phyloP scores from a whole-genome alignment of 1,140 invertebrate species.

The Coptotermes formosanus region DNA sequence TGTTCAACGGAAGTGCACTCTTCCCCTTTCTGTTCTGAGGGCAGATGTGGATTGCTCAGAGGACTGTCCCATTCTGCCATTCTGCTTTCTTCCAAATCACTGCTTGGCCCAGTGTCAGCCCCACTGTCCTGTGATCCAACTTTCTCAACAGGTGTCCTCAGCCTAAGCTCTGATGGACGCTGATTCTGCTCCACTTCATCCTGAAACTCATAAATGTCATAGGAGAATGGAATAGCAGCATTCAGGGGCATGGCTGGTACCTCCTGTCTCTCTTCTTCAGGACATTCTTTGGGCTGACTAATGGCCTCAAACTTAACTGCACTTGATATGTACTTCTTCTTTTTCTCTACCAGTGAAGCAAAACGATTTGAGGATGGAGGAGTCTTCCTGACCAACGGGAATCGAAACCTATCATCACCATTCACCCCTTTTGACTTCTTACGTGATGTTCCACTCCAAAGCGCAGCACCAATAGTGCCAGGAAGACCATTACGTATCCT shows the following conservation, averaged over 20 bases:
- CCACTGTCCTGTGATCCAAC: neutral
- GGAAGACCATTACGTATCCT: neutral
- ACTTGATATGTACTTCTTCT: neutral
- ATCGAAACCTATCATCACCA: neutral
- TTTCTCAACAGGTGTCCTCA: neutral
- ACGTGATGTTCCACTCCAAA: neutral
- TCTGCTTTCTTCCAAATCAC: neutral
- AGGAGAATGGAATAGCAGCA: neutral
- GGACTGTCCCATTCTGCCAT: neutral
- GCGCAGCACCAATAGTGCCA: neutral
- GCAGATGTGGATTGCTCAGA: neutral
- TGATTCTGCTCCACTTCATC: conserved; percentile 16
- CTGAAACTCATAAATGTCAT: conserved; percentile 24
- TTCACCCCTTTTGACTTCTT: neutral
- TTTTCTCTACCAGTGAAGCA: conserved; percentile 25
- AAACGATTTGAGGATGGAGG: neutral
- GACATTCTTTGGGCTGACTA: neutral
- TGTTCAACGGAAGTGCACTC: neutral
- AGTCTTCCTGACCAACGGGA: conserved; percentile 10
- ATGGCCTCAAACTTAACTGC: neutral
- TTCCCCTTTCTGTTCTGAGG: neutral
- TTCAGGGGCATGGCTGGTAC: neutral
- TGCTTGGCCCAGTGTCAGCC: neutral
- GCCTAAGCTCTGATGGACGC: neutral
- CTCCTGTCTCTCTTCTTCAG: neutral